phyloP scores from a whole-genome alignment of 2,113 vertebrate species.

The Okapia johnstoni region DNA sequence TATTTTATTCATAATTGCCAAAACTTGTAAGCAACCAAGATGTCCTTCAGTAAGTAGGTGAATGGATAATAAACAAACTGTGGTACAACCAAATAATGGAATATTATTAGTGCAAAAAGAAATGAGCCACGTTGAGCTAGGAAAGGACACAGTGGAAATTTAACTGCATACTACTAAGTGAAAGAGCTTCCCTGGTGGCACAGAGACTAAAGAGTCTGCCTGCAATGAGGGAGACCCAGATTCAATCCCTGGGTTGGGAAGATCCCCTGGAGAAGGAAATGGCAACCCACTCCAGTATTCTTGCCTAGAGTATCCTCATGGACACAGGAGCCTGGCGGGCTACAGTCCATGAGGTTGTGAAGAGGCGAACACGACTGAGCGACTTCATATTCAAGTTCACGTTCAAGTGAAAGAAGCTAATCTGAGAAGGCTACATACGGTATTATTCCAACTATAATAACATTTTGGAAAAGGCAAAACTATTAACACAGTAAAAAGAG shows the following conservation, averaged over 20 bases:
- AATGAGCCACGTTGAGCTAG: not conserved
- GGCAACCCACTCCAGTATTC: not conserved
- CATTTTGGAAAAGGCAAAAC: not conserved
- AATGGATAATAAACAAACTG: not conserved
- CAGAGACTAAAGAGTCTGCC: not conserved
- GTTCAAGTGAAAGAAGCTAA: not conserved
- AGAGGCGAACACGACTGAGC: not conserved
- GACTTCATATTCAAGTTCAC: not conserved
- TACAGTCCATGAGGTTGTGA: not conserved
- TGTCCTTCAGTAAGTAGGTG: not conserved
- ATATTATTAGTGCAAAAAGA: not conserved
- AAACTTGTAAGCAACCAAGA: not conserved
- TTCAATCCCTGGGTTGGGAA: not conserved
- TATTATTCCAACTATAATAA: not conserved
- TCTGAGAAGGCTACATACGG: not conserved
- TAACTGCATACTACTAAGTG: not conserved
- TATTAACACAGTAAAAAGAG: not conserved
- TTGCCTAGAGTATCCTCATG: not conserved
- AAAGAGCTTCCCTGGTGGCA: not conserved
- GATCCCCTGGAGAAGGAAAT: not conserved
- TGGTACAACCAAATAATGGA: not conserved
- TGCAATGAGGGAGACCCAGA: not conserved
- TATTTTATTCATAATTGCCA: not conserved
- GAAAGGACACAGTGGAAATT: not conserved
- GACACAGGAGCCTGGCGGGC: not conserved